Evolutionary conservation across 2,797 vertebrate species (phyloP).

Genomic region (Cynodonichthys magdalenae): DNA sequence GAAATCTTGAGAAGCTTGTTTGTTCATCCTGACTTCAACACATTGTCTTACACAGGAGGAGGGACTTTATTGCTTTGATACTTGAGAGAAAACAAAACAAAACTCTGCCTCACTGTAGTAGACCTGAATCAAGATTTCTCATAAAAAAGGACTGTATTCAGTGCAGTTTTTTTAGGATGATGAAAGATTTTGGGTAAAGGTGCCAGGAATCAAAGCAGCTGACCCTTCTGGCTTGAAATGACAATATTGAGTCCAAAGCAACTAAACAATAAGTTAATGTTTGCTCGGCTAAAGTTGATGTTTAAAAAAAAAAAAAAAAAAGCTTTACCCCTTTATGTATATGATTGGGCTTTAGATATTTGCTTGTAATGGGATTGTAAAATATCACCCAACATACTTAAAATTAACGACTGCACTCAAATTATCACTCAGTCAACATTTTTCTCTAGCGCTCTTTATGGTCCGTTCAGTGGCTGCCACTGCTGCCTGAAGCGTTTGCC

Average conservation of each 20-base stretch:
- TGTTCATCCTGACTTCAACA: conserved; percentile 14
- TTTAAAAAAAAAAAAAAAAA: not conserved
- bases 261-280: conserved; percentile 14
- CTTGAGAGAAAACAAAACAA: not conserved
- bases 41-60: conserved; percentile 3
- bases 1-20: conserved; percentile 24
- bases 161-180: conserved; percentile 9
- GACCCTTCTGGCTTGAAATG: conserved; percentile 8
- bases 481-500: conserved; percentile 27
- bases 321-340: conserved; percentile 11
- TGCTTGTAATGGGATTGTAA: conserved; percentile 5
- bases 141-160: conserved; percentile 21
- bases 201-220: conserved; percentile 15
- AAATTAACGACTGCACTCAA: conserved; percentile 4
- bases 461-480: conserved; percentile 14
- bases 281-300: not conserved
- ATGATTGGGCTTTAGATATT: conserved; percentile 11
- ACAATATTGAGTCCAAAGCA: not conserved
- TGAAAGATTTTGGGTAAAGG: conserved; percentile 30
- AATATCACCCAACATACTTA: not conserved
- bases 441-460: conserved; percentile 18
- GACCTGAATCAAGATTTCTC: conserved; percentile 5
- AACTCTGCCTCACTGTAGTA: not conserved
- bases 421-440: not conserved
- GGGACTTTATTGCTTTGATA: conserved; percentile 8